phyloP scores from a whole-genome alignment of 2,797 vertebrate genomes.

The Euthynnus affinis region DNA sequence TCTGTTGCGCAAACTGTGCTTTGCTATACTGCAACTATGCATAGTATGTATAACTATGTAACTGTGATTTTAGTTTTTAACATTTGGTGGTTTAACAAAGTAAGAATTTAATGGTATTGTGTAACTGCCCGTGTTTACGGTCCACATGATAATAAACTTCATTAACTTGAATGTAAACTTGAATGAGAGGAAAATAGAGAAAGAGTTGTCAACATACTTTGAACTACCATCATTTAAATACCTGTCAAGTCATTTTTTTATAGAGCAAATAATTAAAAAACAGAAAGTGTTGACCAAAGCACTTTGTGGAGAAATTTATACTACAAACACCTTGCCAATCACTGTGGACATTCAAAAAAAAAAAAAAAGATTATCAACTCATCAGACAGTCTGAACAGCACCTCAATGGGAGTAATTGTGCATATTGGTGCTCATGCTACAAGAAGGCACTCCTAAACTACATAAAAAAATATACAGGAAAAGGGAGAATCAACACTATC shows the following conservation, averaged over 20 bases:
- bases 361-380: neutral
- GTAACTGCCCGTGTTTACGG: too few species aligned
- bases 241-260: neutral
- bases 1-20: too few species aligned
- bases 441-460: neutral
- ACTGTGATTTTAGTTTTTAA: too few species aligned
- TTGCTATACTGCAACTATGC: too few species aligned
- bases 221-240: neutral
- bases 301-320: too few species aligned
- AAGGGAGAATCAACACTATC: neutral
- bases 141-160: too few species aligned
- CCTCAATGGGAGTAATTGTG: neutral
- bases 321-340: neutral
- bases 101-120: too few species aligned
- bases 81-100: too few species aligned
- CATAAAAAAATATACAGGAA: neutral
- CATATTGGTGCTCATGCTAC: neutral
- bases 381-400: neutral
- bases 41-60: too few species aligned
- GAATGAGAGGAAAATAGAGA: neutral
- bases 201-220: neutral
- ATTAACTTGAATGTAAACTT: too few species aligned
- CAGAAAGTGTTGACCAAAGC: too few species aligned
- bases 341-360: neutral
- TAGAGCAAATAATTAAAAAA: too few species aligned